These are phyloP conservation scores for Ischnura elegans DNA, from an alignment of 2,888 invertebrate genomes.

Conservation along the genomic window DNA sequence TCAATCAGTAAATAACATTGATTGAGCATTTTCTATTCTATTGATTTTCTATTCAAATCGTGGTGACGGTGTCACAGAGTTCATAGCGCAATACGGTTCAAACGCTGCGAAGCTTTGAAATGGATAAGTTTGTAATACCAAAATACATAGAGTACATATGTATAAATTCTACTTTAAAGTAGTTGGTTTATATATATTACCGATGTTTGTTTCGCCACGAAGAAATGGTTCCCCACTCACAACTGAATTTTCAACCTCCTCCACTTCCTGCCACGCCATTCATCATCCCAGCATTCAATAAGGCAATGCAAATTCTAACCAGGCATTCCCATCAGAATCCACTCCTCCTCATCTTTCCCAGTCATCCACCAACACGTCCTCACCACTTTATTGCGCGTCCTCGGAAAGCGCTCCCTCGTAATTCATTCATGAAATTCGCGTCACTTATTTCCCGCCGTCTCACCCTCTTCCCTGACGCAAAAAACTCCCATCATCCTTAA, in stretches of 20 bases:
- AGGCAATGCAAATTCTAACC: background rate
- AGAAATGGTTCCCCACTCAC: background rate
- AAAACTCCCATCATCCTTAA: background rate
- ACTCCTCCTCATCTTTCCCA: background rate
- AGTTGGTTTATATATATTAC: too few species aligned
- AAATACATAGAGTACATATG: too few species aligned
- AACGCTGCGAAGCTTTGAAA: too few species aligned
- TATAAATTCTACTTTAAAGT: too few species aligned
- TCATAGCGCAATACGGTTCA: too few species aligned
- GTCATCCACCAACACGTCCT: too few species aligned
- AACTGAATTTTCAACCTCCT: background rate
- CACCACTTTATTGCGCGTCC: background rate
- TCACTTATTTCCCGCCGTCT: background rate
- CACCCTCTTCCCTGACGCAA: background rate
- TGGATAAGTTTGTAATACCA: too few species aligned
- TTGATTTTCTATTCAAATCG: too few species aligned
- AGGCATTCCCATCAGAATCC: background rate
- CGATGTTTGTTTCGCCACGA: too few species aligned
- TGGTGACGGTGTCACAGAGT: too few species aligned
- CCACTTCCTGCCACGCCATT: background rate
- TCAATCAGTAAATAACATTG: too few species aligned
- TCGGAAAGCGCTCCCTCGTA: background rate
- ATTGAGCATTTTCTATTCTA: too few species aligned
- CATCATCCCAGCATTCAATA: background rate
- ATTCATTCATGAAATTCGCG: constrained; percentile 3